These are phyloP conservation scores for Platyrinchus mystaceus DNA, from an alignment of 2,797 vertebrate species.

Conservation along the genomic window DNA sequence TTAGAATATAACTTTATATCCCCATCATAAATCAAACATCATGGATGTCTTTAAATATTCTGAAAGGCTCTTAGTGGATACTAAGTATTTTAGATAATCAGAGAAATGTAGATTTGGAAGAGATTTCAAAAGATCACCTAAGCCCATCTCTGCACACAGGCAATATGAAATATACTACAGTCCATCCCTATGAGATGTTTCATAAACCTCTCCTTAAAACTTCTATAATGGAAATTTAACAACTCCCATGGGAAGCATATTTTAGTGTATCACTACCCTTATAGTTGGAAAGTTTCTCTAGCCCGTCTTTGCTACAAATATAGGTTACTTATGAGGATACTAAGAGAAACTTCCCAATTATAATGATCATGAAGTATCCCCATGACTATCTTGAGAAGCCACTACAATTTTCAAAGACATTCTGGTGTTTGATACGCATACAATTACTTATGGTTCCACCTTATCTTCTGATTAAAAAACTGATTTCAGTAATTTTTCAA, in stretches of 20 bases:
- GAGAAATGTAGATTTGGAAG: conserved; percentile 30
- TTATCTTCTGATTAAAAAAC: neutral
- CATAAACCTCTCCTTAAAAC: conserved; percentile 45
- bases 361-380: conserved; percentile 41
- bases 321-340: neutral
- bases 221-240: conserved; percentile 49
- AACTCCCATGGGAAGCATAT: conserved; percentile 66
- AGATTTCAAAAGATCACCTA: conserved; percentile 35
- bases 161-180: conserved; percentile 35
- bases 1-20: conserved; percentile 6
- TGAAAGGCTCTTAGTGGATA: conserved; percentile 19
- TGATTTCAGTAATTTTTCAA: neutral
- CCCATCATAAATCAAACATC: conserved; percentile 30
- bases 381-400: conserved; percentile 18
- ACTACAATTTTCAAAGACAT: conserved; percentile 46
- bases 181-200: conserved; percentile 59
- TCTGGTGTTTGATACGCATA: conserved; percentile 16
- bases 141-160: conserved; percentile 4
- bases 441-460: neutral
- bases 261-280: conserved; percentile 30
- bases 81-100: conserved; percentile 11
- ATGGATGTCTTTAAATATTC: conserved; percentile 27
- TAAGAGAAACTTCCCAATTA: conserved; percentile 48
- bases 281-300: conserved; percentile 47
- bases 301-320: conserved; percentile 43